Base-by-base conservation (phyloP, 2,888 invertebrate genomes). In the Euzophera pinguis region DNA sequence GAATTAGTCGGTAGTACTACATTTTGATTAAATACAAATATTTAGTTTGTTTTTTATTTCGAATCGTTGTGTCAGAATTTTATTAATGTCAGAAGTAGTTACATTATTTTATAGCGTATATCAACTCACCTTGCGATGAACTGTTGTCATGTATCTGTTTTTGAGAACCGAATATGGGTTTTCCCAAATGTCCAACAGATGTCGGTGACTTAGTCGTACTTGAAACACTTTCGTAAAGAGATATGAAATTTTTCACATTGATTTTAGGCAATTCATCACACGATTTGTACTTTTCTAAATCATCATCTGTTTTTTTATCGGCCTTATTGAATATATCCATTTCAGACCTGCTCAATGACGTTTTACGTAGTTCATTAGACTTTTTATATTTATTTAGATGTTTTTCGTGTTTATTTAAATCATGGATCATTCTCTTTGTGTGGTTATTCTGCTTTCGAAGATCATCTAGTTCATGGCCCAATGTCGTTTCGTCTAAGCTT, bases 321-420 rank as follows among this genome's bases (percentile, higher is more conserved):
- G 71, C 59, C 73, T 85, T 90, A 53, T 72, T 88, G 50, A 89
- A 90, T 62, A 90, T 84, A 53, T 90, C 90, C 88, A 85, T 87
- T 73, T 90, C 90, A 16, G 90, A 90, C 67, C 81, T 89, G 59
- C 90, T 90, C n/a, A 84, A 78, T 9, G 81, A 81, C 47, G 75
- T 75, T 63, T 76, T 84, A 4, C 75, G 69, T n/a, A 83, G 63
- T 52, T 60, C 53, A 22, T 67, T 67, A 37, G 51, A 60, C 22
- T 61, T 63, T 51, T 64, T 66, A 29, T 64, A 63, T 49, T 65
- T 70, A 49, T 64, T 57, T 41, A 64, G 55, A 7, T 65, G 54
- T 13, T 58, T 58, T 52, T 53, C 65, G 51, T 66, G 65, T 16
- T 62, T 66, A 43, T 65, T 69, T 4, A 63, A 60, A 47, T 71